Evolutionary conservation across 2,888 invertebrate genomes (phyloP), one percentile per base, ranked within the genome.

Genomic region (Drosophila incognita): DNA sequence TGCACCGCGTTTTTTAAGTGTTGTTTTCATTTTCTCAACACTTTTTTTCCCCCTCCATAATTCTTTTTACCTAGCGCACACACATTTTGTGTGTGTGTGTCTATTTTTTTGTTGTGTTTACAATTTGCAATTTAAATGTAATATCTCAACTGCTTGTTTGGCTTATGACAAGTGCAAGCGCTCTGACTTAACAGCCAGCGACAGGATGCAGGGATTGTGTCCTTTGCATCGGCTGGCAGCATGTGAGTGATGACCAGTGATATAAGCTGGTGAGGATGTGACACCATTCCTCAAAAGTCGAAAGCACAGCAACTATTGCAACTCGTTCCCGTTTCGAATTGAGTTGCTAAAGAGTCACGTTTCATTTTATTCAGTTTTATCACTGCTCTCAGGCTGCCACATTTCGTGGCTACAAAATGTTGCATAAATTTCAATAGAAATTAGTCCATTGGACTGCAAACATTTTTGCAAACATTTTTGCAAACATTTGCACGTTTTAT

Each of bases 61-160:
- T 38, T 24, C 21, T 75, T 69, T 61, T 62, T 57, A 82, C 79
- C 76, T 74, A 70, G 54, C 57, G 79, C 76, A 88, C 78, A 80
- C 46, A 69, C 67, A 79, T 52, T 57, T 54, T 42, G 56, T 42
- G 11, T 67, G 58, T 27, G 27, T 27, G 11, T 67, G 59, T 33
- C 46, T 29, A 33, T 18, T 31, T 27, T 46, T 46, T 11, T 63
- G 29, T 51, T 68, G 64, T 49, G 42, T 56, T 71, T 54, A 53
- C 74, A 82, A 85, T 85, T 85, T 89, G 83, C 88, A 85, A 87
- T 85, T 87, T 85, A 85, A 85, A 85, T 85, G 85, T 85, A 85
- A 85, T 85, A 82, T 85, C 68, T 87, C 86, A 78, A 80, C 76
- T 80, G 85, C 75, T 85, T 89, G 82, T 82, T 89, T 82, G 87